Conservation (phyloP, 2,797 vertebrate species). For the Hoplostethus mediterraneus region DNA sequence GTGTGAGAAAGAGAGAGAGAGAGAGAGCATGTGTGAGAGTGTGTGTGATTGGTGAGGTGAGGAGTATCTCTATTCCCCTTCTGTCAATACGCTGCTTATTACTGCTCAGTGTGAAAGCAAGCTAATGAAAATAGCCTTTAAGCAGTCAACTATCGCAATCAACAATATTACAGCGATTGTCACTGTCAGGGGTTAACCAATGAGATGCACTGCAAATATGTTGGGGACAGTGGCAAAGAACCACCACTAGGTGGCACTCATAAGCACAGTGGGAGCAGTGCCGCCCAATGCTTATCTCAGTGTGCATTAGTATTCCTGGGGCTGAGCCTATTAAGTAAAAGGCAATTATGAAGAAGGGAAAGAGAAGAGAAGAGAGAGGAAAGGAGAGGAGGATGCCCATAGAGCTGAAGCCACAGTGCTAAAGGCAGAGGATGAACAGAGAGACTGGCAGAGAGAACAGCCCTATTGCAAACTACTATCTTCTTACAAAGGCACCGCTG, state of each 20-base stretch:
- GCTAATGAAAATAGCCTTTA: conserved; percentile 54
- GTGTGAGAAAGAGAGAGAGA: neutral
- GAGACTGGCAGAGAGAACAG: conserved; percentile 55
- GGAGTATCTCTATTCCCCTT: conserved; percentile 57
- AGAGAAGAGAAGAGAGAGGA: conserved; percentile 72
- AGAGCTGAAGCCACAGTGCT: conserved; percentile 71
- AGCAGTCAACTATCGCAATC: conserved; percentile 37
- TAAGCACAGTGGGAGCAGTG: conserved; percentile 48
- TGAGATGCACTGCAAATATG: conserved; percentile 10
- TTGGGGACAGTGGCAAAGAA: conserved; percentile 28
- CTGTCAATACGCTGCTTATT: conserved; percentile 61
- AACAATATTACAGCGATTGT: conserved; percentile 33
- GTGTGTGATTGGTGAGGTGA: conserved; percentile 39
- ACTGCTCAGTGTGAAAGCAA: conserved; percentile 42
- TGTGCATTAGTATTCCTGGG: conserved; percentile 81
- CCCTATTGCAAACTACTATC: conserved; percentile 67
- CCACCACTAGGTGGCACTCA: conserved; percentile 83
- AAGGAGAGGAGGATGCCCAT: conserved; percentile 75
- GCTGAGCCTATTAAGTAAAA: conserved; percentile 85
- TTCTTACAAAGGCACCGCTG: conserved; percentile 69
- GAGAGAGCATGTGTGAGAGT: conserved; percentile 23
- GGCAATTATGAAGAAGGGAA: conserved; percentile 84
- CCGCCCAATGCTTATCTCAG: conserved; percentile 64
- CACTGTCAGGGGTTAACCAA: conserved; percentile 10
- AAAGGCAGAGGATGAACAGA: conserved; percentile 66